phyloP scores from a whole-genome alignment of 2,113 vertebrate species.

The Ammodytes marinus region DNA sequence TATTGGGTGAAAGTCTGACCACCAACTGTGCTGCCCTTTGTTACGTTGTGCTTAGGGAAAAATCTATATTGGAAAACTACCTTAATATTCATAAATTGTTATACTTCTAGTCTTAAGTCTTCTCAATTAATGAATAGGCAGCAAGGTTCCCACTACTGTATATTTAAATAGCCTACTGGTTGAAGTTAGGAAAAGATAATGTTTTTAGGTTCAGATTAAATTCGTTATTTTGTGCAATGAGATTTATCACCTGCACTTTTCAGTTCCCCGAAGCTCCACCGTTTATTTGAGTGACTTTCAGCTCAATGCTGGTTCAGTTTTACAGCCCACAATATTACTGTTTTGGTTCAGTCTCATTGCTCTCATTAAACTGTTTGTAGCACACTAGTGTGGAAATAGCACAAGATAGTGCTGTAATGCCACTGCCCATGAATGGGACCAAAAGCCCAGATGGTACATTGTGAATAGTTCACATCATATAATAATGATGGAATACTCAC shows the following conservation, averaged over 20 bases:
- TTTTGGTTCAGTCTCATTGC: neutral
- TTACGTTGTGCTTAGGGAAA: neutral
- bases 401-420: neutral
- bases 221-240: neutral
- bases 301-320: slow-evolving; percentile 10
- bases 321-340: slow-evolving; percentile 1
- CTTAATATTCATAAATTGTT: neutral
- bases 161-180: neutral
- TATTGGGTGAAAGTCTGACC: slow-evolving; percentile 17
- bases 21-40: slow-evolving; percentile 27
- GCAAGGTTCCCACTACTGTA: neutral
- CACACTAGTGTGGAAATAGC: neutral
- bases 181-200: neutral
- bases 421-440: neutral
- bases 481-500: slow-evolving; percentile 53
- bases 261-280: neutral
- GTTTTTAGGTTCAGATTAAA: neutral
- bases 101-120: neutral
- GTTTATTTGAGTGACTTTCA: neutral
- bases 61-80: neutral
- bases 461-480: slow-evolving; percentile 34
- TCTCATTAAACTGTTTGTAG: slow-evolving; percentile 21
- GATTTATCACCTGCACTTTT: neutral
- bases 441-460: slow-evolving; percentile 54
- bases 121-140: neutral